Evolutionary conservation across 2,113 vertebrate genomes (phyloP), one percentile per base, ranked within the genome.

Genomic region (Corvus cornix): DNA sequence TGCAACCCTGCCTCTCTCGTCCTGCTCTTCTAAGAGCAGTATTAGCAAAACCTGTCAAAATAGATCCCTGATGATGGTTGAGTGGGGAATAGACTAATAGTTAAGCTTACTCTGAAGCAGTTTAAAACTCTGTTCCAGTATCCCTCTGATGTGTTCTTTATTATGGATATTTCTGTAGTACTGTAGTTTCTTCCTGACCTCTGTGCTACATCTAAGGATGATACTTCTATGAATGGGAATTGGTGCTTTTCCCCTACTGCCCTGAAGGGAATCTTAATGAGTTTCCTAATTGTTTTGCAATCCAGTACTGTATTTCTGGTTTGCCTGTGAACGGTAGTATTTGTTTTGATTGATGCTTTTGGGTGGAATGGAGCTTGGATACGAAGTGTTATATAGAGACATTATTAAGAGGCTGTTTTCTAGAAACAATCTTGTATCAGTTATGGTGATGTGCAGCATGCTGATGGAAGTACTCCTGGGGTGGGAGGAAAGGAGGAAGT

Each of bases 211-310:
- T 93, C 68, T 74, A 89, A 60, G 80, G 80, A 60, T 90, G 56
- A 44, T 75, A 43, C 56, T 90, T 94, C 92, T 90, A 28, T 93
- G 93, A 94, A 96, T 90, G 83, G 68, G 68, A 90, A 75, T 70
- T 0, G 0, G 33, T 83, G 51, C 80, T 84, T 93, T 90, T 94
- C 37, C 79, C 76, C 56, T 87, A 60, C 76, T 95, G 69, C 73
- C 73, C 76, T 88, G 93, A 59, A 94, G 89, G 88, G 96, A 97
- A 69, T 95, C 72, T 72, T 92, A 93, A 90, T 88, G 95, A 93
- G 60, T 84, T 96, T 95, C 85, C 88, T 96, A 76, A 64, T 66
- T 78, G 19, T 93, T 96, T 95, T 84, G 92, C 41, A 89, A 81
- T 90, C 80, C 73, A 78, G 73, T 78, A 58, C 83, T 93, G 79